phyloP scores from a whole-genome alignment of 2,113 vertebrate species.

The Mastomys coucha region DNA sequence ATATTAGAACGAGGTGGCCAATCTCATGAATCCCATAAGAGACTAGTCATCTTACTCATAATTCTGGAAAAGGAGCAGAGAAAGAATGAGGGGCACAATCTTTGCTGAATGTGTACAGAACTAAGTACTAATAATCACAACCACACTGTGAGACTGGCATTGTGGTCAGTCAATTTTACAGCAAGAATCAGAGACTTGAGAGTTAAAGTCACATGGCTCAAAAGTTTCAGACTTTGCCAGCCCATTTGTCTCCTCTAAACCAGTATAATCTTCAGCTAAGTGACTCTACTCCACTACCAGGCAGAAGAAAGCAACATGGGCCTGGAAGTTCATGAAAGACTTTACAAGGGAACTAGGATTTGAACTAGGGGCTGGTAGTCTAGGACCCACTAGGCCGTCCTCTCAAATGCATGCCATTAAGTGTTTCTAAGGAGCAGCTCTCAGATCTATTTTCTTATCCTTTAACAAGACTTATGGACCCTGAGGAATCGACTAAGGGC shows the following conservation, averaged over 20 bases:
- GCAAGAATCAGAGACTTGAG: background rate
- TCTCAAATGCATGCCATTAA: background rate
- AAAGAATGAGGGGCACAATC: background rate
- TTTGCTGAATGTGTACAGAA: background rate
- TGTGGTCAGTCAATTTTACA: slow-evolving; percentile 3
- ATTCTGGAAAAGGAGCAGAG: background rate
- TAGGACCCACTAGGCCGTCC: background rate
- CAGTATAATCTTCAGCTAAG: background rate
- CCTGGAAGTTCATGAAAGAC: background rate
- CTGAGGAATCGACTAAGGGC: background rate
- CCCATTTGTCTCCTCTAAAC: background rate
- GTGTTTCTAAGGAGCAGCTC: background rate
- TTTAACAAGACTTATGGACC: background rate
- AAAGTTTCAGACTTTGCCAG: background rate
- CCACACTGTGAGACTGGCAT: background rate
- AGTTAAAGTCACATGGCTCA: background rate
- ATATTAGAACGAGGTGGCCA: background rate
- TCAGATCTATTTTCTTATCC: background rate
- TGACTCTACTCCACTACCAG: background rate
- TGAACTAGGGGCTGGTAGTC: background rate
- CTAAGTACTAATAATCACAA: slow-evolving; percentile 15
- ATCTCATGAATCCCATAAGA: background rate
- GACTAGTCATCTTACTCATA: background rate
- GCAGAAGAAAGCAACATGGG: background rate
- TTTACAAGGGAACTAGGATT: background rate